These are phyloP conservation scores for Phasianus colchicus DNA, from an alignment of 2,113 vertebrate species.

Conservation along the genomic window DNA sequence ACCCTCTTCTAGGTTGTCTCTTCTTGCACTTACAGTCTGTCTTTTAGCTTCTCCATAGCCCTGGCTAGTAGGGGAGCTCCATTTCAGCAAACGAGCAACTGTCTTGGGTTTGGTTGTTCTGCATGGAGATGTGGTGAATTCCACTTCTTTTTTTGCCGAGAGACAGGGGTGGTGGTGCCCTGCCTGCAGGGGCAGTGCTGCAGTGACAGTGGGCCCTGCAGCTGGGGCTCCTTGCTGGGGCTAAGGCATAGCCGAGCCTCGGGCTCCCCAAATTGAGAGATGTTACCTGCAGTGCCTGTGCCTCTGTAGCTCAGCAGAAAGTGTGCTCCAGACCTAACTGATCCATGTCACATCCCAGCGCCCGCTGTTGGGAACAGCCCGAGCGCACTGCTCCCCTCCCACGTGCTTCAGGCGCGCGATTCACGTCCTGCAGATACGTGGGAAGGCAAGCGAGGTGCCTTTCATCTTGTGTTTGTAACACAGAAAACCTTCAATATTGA, in stretches of 20 bases:
- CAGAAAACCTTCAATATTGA: constrained; percentile 79
- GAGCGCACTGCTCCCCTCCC: not conserved
- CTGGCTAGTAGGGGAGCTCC: not conserved
- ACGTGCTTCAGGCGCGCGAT: constrained; percentile 24
- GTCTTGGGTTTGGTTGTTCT: not conserved
- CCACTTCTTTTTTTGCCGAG: not conserved
- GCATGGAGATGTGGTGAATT: not conserved
- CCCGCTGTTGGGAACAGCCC: not conserved
- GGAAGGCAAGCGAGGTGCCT: constrained; percentile 73
- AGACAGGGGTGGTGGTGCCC: not conserved
- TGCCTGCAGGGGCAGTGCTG: not conserved
- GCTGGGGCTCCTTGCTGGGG: not conserved
- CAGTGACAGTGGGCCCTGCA: not conserved
- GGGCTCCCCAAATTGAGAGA: not conserved
- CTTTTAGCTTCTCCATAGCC: not conserved
- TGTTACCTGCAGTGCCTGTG: not conserved
- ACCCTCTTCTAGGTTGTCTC: not conserved
- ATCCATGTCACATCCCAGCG: not conserved
- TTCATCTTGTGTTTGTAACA: constrained; percentile 76
- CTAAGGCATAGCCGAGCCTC: not conserved
- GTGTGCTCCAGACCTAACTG: not conserved
- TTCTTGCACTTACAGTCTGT: not conserved
- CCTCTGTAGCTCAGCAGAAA: not conserved
- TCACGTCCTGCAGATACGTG: constrained; percentile 73
- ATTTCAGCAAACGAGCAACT: not conserved